phyloP scores from a whole-genome alignment of 2,888 invertebrate species.

The Cheilosia vernalis region DNA sequence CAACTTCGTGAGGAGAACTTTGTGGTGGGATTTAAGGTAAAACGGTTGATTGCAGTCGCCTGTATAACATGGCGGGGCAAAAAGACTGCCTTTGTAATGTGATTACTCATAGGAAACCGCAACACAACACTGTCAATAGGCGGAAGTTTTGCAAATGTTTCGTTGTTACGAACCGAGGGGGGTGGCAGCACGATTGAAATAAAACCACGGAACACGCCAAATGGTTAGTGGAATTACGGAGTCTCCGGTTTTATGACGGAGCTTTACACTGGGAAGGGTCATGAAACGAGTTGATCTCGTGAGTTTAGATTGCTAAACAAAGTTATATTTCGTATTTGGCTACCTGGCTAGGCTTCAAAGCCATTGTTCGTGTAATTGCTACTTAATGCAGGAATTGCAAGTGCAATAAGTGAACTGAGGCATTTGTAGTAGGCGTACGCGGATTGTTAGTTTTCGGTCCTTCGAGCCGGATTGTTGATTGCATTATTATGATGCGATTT shows the following conservation, averaged over 20 bases:
- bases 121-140: constrained; percentile 51
- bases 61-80: not conserved
- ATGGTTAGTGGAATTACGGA: constrained; percentile 14
- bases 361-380: not conserved
- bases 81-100: constrained; percentile 49
- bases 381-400: not conserved
- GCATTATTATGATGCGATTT: too few relatives aligned
- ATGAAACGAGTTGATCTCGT: constrained; percentile 1
- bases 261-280: not conserved
- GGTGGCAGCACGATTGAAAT: constrained; percentile 18
- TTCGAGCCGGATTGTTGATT: too few relatives aligned
- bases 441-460: too few relatives aligned
- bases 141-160: constrained; percentile 49
- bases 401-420: too few relatives aligned
- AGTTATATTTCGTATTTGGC: not conserved
- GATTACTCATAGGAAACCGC: constrained; percentile 61
- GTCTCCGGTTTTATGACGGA: not conserved
- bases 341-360: not conserved
- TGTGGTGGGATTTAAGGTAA: constrained; percentile 71
- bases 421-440: too few relatives aligned
- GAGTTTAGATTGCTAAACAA: not conserved
- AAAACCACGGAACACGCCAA: constrained; percentile 46
- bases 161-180: constrained; percentile 17
- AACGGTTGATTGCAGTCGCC: constrained; percentile 66
- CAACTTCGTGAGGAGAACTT: constrained; percentile 48